These are phyloP conservation scores for Scalopus aquaticus DNA, from an alignment of 2,113 vertebrate genomes.

Conservation along the genomic window DNA sequence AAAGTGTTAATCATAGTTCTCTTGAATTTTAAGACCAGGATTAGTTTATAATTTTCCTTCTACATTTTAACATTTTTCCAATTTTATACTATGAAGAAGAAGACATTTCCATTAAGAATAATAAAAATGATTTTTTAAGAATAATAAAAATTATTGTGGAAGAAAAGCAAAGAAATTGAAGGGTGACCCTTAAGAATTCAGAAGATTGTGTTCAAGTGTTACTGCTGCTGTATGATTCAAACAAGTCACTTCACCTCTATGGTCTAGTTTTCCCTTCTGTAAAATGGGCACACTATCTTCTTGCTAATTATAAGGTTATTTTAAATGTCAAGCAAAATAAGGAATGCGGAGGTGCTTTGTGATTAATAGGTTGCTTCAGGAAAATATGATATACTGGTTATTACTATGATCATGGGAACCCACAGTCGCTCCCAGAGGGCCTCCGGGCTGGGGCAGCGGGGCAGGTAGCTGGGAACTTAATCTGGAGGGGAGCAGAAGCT, in stretches of 20 bases:
- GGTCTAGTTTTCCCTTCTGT: neutral
- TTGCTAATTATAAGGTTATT: neutral
- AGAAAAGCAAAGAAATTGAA: neutral
- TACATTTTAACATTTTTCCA: constrained; percentile 2
- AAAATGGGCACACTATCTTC: neutral
- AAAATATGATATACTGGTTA: neutral
- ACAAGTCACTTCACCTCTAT: neutral
- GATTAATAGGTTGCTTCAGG: neutral
- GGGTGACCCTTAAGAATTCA: neutral
- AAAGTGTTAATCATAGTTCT: neutral
- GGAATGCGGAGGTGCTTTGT: neutral
- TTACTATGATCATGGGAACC: neutral
- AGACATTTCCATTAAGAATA: constrained; percentile 30
- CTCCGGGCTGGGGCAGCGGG: rapidly evolving
- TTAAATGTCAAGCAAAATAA: neutral
- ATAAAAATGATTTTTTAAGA: neutral
- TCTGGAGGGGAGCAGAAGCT: neutral
- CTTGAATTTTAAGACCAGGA: neutral
- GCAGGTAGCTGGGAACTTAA: neutral
- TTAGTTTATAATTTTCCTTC: neutral
- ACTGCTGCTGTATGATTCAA: neutral
- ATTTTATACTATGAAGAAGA: neutral
- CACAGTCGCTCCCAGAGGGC: neutral
- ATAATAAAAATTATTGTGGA: neutral
- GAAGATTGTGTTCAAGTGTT: neutral